Evolutionary conservation across 1,140 invertebrate species (phyloP).

Genomic region (Drosophila sechellia): DNA sequence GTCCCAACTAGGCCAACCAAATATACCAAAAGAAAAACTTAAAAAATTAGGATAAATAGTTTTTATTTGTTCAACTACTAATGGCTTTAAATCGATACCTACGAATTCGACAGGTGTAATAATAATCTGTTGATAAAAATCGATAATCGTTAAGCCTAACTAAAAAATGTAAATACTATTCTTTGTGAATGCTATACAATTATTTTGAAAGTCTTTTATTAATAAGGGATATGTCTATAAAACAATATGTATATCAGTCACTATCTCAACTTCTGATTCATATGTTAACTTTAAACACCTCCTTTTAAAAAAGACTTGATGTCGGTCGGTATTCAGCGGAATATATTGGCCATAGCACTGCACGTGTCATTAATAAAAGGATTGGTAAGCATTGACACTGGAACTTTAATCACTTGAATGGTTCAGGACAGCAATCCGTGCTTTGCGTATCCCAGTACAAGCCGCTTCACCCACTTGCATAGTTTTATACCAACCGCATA

Average conservation of each 20-base stretch:
- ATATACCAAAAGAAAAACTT: constrained; percentile 11
- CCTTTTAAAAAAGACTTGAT: background rate
- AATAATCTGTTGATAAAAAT: background rate
- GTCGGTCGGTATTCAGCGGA: background rate
- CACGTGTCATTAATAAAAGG: background rate
- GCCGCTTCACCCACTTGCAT: background rate
- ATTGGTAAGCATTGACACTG: background rate
- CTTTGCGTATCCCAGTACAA: background rate
- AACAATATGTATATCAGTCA: constrained; percentile 8
- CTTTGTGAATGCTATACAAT: background rate
- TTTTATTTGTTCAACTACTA: constrained; percentile 18
- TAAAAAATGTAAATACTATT: background rate
- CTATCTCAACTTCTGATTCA: background rate
- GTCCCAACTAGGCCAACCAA: constrained; percentile 2
- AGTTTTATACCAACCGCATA: background rate
- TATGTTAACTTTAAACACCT: constrained; percentile 4
- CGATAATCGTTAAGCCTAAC: background rate
- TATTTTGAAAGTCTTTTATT: background rate
- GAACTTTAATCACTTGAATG: constrained; percentile 5
- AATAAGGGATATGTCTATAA: constrained; percentile 5
- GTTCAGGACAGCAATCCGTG: background rate
- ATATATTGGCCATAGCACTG: background rate
- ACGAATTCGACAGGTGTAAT: background rate
- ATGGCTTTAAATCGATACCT: background rate
- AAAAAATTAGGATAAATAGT: constrained; percentile 22